Evolutionary conservation across 2,113 vertebrate genomes (phyloP).

Genomic region (Clarias batrachus): DNA sequence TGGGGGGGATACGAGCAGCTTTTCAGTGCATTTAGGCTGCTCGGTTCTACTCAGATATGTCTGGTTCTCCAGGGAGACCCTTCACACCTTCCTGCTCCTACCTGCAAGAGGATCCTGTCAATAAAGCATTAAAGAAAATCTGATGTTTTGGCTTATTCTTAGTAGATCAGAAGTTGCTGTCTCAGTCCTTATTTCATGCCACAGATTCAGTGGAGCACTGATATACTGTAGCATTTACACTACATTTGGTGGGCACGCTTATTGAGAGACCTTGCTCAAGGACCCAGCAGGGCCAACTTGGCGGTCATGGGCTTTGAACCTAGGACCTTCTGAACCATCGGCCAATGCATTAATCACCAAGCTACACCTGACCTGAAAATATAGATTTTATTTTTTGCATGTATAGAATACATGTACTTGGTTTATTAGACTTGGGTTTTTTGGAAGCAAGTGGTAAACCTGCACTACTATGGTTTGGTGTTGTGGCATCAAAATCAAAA

Average conservation of each 20-base stretch:
- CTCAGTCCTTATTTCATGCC: background rate
- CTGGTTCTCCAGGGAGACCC: constrained; percentile 53
- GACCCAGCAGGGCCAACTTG: too few species aligned
- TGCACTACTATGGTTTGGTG: background rate
- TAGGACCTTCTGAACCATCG: too few species aligned
- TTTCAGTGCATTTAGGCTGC: constrained; percentile 91
- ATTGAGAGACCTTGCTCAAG: too few species aligned
- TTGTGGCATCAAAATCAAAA: background rate
- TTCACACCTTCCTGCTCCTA: constrained; percentile 43
- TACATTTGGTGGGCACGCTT: too few species aligned
- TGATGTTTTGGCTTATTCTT: constrained; percentile 19
- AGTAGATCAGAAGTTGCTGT: background rate
- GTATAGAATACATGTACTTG: background rate
- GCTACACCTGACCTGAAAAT: too few species aligned
- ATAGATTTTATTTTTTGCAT: background rate
- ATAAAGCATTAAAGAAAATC: constrained; percentile 65
- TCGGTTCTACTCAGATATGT: constrained; percentile 53
- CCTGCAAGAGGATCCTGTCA: constrained; percentile 48
- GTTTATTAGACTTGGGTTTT: background rate
- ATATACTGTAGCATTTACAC: too few species aligned
- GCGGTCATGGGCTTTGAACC: too few species aligned
- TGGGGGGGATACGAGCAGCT: constrained; percentile 66
- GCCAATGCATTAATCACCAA: too few species aligned
- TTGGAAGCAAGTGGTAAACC: background rate
- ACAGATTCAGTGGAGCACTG: too few species aligned